Evolutionary conservation across 2,113 vertebrate genomes (phyloP), one percentile per base, ranked within the genome.

Genomic region (Pseudorasbora parva): DNA sequence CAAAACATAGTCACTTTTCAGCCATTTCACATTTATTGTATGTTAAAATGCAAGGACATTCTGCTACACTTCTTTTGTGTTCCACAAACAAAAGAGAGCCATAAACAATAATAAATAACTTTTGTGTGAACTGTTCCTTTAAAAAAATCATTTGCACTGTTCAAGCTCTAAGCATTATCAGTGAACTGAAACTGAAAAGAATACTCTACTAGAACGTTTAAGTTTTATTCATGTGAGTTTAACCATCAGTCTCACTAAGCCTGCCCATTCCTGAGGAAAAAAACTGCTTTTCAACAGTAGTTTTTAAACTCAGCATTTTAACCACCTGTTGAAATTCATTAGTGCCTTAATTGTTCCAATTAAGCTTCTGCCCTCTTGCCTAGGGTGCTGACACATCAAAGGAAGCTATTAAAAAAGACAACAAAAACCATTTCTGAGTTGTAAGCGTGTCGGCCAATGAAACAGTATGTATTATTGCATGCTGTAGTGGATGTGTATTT

Each of bases 341-440:
- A 85, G 54, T 49, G 84, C 37, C 86, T 87, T 85, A 85, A 87
- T 88, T 83, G 82, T 66, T 84, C 79, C 83, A 85, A 86, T 88
- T 85, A 85, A 85, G 82, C 83, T 83, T 69, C 54, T 87, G 83
- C 87, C 87, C 82, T 82, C 57, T 59, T 33, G 71, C 81, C 64
- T 47, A 60, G 86, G 87, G 77, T 83, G 62, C 75, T 64, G 75
- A 19, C 49, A 83, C 76, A 83, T 88, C 87, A 88, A 88, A 88
- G 80, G 71, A 86, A 83, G 71, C 83, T 62, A 19, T 82, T 88
- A 85, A 88, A 87, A 83, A 83, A 62, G 41, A 83, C 57, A 59
- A 80, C 60, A 49, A 43, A 45, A 76, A 75, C 30, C 78, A 81
- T 69, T 56, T 41, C 45, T 54, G 68, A 77, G 59, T 30, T 60